Base-by-base conservation (phyloP, 2,888 invertebrate species). In the Conistra vaccinii region DNA sequence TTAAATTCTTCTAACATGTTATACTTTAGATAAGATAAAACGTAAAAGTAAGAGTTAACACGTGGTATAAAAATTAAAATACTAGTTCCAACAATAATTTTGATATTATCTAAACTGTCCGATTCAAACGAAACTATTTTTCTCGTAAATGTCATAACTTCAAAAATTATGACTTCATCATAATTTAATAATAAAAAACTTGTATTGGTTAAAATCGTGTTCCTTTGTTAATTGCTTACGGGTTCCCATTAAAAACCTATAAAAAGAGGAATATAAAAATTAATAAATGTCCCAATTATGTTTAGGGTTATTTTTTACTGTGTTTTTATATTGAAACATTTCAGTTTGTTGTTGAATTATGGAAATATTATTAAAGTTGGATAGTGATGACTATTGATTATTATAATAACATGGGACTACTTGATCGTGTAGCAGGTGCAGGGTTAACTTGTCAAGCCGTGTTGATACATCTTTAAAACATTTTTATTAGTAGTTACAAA, bases 181-280 rank as follows among this genome's bases (percentile, higher is more conserved):
- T 77, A 58, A 60, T 69, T 78, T 48, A 23, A 2, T 32, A 62
- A n/a, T 23, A 57, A 62, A 48, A 73, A 72, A 32, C 32, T 35
- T 68, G 12, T 69, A 69, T 68, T 71, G 71, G 69, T 76, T 48
- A 81, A 87, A 78, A 70, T 65, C 62, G 67, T 84, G 81, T 78
- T 85, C 73, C 66, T 76, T 61, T 62, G 70, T 81, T 84, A 86
- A 89, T 88, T 86, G 76, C 83, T 70, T 39, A 74, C 58, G 74
- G 76, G 69, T 80, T 68, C 58, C 78, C 86, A 88, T 90, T 85
- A 89, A 89, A 89, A 87, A 79, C 35, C 81, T 84, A 84, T 90
- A 88, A 90, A 89, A 87, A 51, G 42, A 29, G 32, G 65, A 78
- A 76, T 78, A 69, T 88, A 80, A 86, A 85, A 85, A 85, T 83